Percentiles rank a stretch among this genome's conserved stretches.
These are phyloP conservation scores for human DNA, from an alignment of 2,113 vertebrate species.

Conservation along the genomic window DNA sequence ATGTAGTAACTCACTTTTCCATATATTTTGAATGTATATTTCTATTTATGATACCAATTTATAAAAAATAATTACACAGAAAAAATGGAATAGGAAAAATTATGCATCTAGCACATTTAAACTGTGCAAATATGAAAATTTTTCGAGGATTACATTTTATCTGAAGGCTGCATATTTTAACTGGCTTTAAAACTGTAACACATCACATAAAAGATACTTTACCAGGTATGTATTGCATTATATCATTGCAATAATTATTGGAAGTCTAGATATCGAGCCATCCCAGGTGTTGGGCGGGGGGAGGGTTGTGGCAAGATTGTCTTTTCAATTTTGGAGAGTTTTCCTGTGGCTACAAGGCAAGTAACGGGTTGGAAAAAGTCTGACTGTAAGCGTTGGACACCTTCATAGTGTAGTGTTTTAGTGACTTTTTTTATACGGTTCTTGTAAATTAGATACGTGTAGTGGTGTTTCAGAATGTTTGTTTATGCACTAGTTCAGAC, in stretches of 20 bases:
- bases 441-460: constrained; percentile 92
- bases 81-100: constrained; percentile 86
- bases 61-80: constrained; percentile 91
- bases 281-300: constrained; percentile 85
- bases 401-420: constrained; percentile 91
- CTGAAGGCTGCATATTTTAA: constrained; percentile 90
- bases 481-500: constrained; percentile 94
- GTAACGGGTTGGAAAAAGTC: constrained; percentile 94
- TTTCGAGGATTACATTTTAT: constrained; percentile 86
- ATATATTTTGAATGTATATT: constrained; percentile 93
- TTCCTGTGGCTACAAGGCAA: constrained; percentile 93
- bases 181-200: constrained; percentile 88
- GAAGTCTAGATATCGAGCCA: constrained; percentile 88
- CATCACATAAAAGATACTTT: constrained; percentile 88
- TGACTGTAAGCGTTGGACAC: constrained; percentile 90
- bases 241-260: constrained; percentile 91
- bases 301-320: constrained; percentile 88
- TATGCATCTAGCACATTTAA: constrained; percentile 86
- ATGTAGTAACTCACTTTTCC: constrained; percentile 91
- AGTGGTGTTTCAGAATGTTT: constrained; percentile 91
- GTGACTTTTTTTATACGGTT: constrained; percentile 93
- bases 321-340: constrained; percentile 89
- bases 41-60: constrained; percentile 94
- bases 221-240: constrained; percentile 90
- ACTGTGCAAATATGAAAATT: constrained; percentile 85